Base-by-base conservation (phyloP, 2,888 invertebrate species). In the Prostheceraeus crozeri region DNA sequence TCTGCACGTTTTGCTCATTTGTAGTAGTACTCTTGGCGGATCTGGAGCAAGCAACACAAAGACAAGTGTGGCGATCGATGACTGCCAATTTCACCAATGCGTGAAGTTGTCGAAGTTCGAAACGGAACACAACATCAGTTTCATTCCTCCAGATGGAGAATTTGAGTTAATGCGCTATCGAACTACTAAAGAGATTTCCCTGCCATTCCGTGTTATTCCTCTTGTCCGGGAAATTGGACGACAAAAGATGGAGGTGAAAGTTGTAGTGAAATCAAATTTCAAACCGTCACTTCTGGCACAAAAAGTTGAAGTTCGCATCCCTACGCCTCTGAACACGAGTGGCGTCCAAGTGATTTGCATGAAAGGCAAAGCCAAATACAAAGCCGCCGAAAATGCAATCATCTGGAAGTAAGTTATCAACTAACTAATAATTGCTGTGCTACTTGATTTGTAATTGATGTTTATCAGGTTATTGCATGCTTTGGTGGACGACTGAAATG, bases 51-150 rank as follows among this genome's bases (percentile, higher is more conserved):
- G 27, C 25, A 46, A 27, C 48, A 46, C 11, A 25, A 27, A 27
- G n/a, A 25, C 48, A 16, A 46, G 48, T 25, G 96, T 98, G n/a
- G 98, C 96, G 21, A 98, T 98, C 68, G 98, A 99, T 74, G 98
- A 98, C 80, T 98, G 98, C 71, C 98, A 99, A 80, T 99, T 99
- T 80, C 98, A 99, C 78, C 98, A 99, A 78, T 99, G 98, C 75
- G 98, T 99, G 53, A 98, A 98, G 76, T 82, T 99, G 61, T 93
- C 91, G 77, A 98, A 98, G 82, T 99, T 99, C 76, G 98, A 99
- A 81, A 96, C 96, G 0, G 98, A 99, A 77, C 98, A 98, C 81
- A 93, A 94, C 73, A 99, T 99, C 75, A 93, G 93, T 68, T 99
- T 99, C 80, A 98, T 99, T 73, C 98, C 98, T 62, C 98, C 98